Percentiles rank a stretch among this genome's conserved stretches.
Conservation (phyloP, 2,113 vertebrate genomes). For the Scartelaos histophorus region DNA sequence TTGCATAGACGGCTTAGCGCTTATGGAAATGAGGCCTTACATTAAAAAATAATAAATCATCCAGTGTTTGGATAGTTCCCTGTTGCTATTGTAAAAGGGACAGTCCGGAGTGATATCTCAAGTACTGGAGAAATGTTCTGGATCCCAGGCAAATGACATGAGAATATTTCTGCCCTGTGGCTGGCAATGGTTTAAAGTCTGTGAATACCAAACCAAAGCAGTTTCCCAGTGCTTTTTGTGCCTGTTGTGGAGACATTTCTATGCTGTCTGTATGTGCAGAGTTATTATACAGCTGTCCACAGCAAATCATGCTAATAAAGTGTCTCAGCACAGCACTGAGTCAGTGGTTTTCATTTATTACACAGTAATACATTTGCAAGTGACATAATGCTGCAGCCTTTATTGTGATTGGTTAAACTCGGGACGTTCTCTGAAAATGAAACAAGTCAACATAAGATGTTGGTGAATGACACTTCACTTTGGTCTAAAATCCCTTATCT, state of each 20-base stretch:
- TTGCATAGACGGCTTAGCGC: constrained; percentile 1
- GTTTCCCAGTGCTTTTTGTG: constrained; percentile 33
- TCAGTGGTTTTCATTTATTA: neutral
- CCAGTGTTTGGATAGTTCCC: constrained; percentile 10
- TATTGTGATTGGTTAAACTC: neutral
- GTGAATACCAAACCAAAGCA: constrained; percentile 49
- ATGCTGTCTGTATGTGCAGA: constrained; percentile 17
- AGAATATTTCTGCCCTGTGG: constrained; percentile 29
- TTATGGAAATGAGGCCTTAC: constrained; percentile 42
- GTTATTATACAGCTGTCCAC: constrained; percentile 19
- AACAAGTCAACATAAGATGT: neutral
- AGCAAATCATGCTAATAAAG: constrained; percentile 44
- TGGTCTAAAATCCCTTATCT: neutral
- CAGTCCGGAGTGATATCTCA: neutral
- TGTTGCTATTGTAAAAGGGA: constrained; percentile 5
- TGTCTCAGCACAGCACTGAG: constrained; percentile 12
- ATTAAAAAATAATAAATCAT: constrained; percentile 17
- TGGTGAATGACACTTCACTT: neutral
- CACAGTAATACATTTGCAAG: neutral
- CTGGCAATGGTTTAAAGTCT: neutral
- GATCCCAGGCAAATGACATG: neutral
- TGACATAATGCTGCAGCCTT: neutral
- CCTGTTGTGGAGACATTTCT: constrained; percentile 36
- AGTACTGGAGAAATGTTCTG: no score
- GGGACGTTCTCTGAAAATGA: neutral